phyloP scores from a whole-genome alignment of 2,113 vertebrate genomes.

The Thunnus maccoyii region DNA sequence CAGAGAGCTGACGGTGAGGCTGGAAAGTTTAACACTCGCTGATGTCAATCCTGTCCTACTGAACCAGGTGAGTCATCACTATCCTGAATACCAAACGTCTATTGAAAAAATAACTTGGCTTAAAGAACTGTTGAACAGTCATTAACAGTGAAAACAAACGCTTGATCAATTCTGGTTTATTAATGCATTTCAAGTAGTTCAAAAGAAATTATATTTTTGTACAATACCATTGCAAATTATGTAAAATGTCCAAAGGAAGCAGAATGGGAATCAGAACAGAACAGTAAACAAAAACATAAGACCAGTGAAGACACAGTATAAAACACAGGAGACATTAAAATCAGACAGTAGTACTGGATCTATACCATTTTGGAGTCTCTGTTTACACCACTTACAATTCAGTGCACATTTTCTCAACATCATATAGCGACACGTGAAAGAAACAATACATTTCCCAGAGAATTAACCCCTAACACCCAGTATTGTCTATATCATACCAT shows the following conservation, averaged over 20 bases:
- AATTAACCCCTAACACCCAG: conserved; percentile 53
- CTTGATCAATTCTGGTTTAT: conserved; percentile 93
- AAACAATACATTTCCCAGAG: conserved; percentile 82
- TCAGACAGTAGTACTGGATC: conserved; percentile 91
- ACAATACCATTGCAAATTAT: conserved; percentile 93
- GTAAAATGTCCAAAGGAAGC: conserved; percentile 92
- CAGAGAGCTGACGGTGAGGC: background rate
- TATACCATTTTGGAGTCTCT: conserved; percentile 83
- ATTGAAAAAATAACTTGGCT: background rate
- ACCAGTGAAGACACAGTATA: conserved; percentile 89
- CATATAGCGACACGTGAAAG: conserved; percentile 83
- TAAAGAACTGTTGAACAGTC: background rate
- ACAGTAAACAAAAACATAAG: conserved; percentile 73
- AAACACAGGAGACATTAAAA: conserved; percentile 95
- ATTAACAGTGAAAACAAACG: background rate
- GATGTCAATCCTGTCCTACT: background rate
- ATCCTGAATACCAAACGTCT: background rate
- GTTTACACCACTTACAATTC: conserved; percentile 86
- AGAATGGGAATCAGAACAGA: conserved; percentile 63
- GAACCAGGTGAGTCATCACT: background rate
- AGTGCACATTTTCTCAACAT: conserved; percentile 91
- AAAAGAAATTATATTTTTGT: conserved; percentile 90
- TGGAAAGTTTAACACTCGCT: background rate
- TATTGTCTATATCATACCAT: conserved; percentile 83
- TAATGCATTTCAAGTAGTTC: conserved; percentile 97